Percentiles rank a stretch among this genome's conserved stretches.
Evolutionary conservation across 2,113 vertebrate genomes (phyloP).

Genomic region (Petaurus breviceps): DNA sequence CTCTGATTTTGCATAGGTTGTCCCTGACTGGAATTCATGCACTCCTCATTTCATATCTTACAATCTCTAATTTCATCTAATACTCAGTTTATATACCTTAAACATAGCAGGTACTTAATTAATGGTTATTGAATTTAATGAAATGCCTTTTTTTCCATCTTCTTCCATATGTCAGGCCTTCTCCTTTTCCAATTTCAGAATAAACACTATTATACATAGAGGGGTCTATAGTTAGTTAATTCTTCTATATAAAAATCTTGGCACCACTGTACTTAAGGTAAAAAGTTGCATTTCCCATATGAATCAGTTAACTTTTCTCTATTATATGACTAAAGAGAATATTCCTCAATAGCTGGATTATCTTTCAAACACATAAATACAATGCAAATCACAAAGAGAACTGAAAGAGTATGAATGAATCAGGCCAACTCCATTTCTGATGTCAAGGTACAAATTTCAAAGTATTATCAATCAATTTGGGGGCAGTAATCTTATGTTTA

Average conservation of each 20-base stretch:
- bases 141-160: constrained; percentile 1
- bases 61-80: background rate
- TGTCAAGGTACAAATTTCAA: constrained; percentile 40
- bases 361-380: constrained; percentile 3
- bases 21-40: background rate
- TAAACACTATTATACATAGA: background rate
- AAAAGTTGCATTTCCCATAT: background rate
- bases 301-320: background rate
- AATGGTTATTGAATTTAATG: background rate
- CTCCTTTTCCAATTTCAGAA: background rate
- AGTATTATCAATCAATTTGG: background rate
- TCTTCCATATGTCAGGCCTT: background rate
- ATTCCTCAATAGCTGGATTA: background rate
- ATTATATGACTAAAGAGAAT: background rate
- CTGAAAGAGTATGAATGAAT: background rate
- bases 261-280: background rate
- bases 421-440: constrained; percentile 13
- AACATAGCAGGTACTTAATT: background rate
- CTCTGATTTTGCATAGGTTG: background rate
- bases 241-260: background rate
- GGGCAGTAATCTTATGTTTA: background rate
- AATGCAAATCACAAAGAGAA: constrained; percentile 28
- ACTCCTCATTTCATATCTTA: background rate
- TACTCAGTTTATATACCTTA: background rate
- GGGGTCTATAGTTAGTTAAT: background rate